phyloP scores from a whole-genome alignment of 2,888 invertebrate genomes.

The Leptarthrus brevirostris region DNA sequence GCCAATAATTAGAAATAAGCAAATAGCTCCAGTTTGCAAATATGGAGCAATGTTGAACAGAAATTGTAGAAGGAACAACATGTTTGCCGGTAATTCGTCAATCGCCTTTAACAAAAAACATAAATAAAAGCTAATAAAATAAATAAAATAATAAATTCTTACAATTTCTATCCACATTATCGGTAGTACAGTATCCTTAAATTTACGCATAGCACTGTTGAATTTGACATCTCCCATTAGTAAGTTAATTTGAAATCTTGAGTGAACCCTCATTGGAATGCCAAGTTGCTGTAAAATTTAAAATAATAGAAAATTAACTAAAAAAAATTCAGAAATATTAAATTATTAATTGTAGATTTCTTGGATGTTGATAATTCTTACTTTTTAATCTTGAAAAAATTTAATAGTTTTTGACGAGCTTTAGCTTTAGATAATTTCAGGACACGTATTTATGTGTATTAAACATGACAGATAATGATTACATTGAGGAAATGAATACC shows the following conservation, averaged over 20 bases:
- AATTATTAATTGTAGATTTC: too few species aligned
- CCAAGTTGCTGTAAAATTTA: slow-evolving; percentile 74
- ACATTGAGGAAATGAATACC: too few species aligned
- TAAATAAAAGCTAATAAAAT: not conserved
- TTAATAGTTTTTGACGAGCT: too few species aligned
- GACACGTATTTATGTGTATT: too few species aligned
- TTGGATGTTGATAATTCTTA: too few species aligned
- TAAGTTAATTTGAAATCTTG: slow-evolving; percentile 80
- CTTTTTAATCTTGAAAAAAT: too few species aligned
- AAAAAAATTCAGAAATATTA: too few species aligned
- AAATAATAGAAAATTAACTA: too few species aligned
- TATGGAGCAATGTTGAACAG: slow-evolving; percentile 70
- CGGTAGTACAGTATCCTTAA: slow-evolving; percentile 76
- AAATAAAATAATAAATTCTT: slow-evolving; percentile 60
- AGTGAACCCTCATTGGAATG: slow-evolving; percentile 73
- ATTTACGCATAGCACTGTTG: slow-evolving; percentile 71
- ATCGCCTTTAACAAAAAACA: slow-evolving; percentile 60
- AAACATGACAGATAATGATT: too few species aligned
- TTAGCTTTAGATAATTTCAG: too few species aligned
- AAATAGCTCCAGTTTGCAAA: slow-evolving; percentile 67
- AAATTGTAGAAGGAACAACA: slow-evolving; percentile 67
- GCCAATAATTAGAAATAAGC: slow-evolving; percentile 68
- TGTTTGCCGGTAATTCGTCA: slow-evolving; percentile 65
- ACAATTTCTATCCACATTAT: slow-evolving; percentile 80
- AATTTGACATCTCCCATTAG: slow-evolving; percentile 73